phyloP scores from a whole-genome alignment of 64 coral and sea anemone species.

The Pocillopora damicornis region DNA sequence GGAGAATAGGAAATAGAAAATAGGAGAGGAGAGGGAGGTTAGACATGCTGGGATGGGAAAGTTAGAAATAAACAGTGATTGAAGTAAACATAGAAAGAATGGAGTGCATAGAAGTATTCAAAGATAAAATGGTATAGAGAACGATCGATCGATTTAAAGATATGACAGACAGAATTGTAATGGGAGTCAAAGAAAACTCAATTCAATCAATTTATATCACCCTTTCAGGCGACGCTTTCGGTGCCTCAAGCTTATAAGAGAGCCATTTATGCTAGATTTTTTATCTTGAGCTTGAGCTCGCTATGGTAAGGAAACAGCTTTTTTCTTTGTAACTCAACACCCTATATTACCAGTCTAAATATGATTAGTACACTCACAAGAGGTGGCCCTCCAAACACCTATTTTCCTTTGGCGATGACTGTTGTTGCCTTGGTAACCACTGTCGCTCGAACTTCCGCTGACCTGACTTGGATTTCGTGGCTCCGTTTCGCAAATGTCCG shows the following conservation, averaged over 20 bases:
- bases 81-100: too few relatives aligned
- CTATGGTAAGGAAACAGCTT: not conserved
- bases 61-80: not conserved
- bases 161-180: not conserved
- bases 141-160: not conserved
- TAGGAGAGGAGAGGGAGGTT: not conserved
- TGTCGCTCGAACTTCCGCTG: conserved; percentile 87
- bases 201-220: not conserved
- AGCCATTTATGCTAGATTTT: too few relatives aligned
- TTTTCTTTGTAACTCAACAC: not conserved
- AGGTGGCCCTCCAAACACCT: conserved; percentile 68
- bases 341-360: not conserved
- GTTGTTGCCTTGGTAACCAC: conserved; percentile 89
- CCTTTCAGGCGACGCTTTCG: too few relatives aligned
- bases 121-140: not conserved
- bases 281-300: too few relatives aligned
- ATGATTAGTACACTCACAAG: conserved; percentile 64
- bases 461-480: conserved; percentile 77
- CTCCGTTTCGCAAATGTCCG: conserved; percentile 49
- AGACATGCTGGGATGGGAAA: not conserved
- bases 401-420: conserved; percentile 69
- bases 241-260: too few relatives aligned
- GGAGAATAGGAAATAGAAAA: conserved; percentile 39
- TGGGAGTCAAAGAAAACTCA: not conserved
- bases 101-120: not conserved